Percentiles rank a stretch among this genome's conserved stretches.
Conservation (phyloP, 2,113 vertebrate genomes). For the Columbina picui region DNA sequence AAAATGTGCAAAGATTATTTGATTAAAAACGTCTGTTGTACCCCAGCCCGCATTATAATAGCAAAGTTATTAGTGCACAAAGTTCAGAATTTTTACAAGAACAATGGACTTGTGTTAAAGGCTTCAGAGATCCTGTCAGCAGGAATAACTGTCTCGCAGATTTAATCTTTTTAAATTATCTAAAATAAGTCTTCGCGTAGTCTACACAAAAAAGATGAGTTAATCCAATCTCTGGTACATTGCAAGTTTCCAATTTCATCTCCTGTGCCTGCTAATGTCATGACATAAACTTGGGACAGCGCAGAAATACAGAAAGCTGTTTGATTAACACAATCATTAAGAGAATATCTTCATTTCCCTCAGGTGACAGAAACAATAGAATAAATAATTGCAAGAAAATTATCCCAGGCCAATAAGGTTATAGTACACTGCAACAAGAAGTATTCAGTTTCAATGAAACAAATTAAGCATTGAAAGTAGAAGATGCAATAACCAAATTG, state of each 20-base stretch:
- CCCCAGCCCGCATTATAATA: neutral
- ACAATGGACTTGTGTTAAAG: neutral
- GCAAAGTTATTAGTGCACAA: neutral
- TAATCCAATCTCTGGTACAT: constrained; percentile 65
- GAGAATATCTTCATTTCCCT: neutral
- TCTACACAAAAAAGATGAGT: constrained; percentile 43
- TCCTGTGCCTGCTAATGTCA: constrained; percentile 50
- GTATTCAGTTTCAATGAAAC: neutral
- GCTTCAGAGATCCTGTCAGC: neutral
- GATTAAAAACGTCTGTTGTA: neutral
- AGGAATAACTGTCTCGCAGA: constrained; percentile 26
- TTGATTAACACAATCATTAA: constrained; percentile 42
- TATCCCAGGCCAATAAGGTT: neutral
- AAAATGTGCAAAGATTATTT: neutral
- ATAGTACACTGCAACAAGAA: neutral
- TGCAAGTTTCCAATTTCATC: constrained; percentile 49
- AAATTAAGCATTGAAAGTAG: neutral
- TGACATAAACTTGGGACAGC: constrained; percentile 31
- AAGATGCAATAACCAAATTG: neutral
- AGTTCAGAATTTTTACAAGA: neutral
- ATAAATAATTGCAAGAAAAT: constrained; percentile 27
- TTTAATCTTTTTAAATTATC: constrained; percentile 62
- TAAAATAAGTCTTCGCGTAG: constrained; percentile 59
- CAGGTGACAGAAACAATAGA: neutral
- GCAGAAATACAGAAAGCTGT: neutral